Evolutionary conservation across 2,113 vertebrate genomes (phyloP).

Genomic region (Megaceryle maxima): DNA sequence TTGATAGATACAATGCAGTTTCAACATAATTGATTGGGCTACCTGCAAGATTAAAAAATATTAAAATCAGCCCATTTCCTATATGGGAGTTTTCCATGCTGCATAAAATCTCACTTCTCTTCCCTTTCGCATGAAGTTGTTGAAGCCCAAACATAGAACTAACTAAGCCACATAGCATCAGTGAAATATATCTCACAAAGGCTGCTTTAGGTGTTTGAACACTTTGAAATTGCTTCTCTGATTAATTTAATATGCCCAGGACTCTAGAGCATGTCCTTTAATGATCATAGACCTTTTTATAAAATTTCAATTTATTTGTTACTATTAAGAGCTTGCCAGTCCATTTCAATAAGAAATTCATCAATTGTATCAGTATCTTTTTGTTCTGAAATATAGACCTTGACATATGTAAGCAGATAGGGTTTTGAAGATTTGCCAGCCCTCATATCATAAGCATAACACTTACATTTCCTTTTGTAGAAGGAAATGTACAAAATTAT

Average conservation of each 20-base stretch:
- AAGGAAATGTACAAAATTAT: background rate
- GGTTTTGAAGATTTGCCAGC: background rate
- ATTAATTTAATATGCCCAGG: background rate
- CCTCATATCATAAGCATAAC: background rate
- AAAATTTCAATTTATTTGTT: background rate
- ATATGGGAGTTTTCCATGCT: background rate
- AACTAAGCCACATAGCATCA: background rate
- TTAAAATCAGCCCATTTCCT: background rate
- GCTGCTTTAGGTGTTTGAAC: background rate
- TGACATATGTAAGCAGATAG: background rate
- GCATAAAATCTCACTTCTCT: background rate
- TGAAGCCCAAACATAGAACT: background rate
- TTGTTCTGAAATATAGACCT: background rate
- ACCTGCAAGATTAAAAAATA: background rate
- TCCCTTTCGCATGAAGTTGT: background rate
- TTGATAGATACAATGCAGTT: background rate
- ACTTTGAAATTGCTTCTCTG: background rate
- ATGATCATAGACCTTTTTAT: background rate
- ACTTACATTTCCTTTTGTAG: background rate
- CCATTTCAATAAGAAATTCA: background rate
- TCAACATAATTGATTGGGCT: background rate
- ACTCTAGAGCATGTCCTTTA: background rate
- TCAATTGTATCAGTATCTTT: background rate
- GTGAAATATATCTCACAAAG: background rate
- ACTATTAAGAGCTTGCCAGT: background rate